Evolutionary conservation across 2,797 vertebrate genomes (phyloP), one percentile per base, ranked within the genome.

Genomic region (Borostomias antarcticus): DNA sequence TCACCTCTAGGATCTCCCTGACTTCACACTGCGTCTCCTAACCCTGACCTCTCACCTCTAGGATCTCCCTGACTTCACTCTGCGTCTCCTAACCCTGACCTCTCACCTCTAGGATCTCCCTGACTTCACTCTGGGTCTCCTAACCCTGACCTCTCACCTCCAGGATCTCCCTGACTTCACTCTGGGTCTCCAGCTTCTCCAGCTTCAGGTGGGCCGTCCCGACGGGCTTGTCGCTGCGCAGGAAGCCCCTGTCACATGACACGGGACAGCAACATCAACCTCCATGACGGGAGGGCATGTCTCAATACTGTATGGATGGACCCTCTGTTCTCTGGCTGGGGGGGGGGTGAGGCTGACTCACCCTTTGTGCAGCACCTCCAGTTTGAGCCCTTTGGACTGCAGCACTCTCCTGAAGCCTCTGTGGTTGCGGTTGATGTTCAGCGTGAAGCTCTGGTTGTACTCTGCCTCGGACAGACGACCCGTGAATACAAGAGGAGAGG

Each of bases 281-380:
- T 32, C 53, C 17, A 9, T 4, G 2, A n/a, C 17, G 6, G 2
- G 30, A 8, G 8, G 26, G 40, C 40, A 7, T n/a, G 40, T n/a
- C n/a, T 54, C 26, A 29, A 26, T 19, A 2, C 4, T 7, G 13
- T 15, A 7, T 11, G 26, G 52, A 26, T 9, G 6, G 3, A 48
- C 4, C 48, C 48, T 10, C 40, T 15, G 40, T 3, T 45, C 40
- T 40, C 10, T 45, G n/a, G 40, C 7, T 45, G 40, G 40, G n/a
- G 15, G 5, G 21, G 21, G 19, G 4, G 21, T 2, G 26, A 13
- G 15, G 5, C 2, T 8, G 61, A 74, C 93, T 93, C 85, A 98
- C 97, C 96, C 96, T 91, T 97, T 98, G 87, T 99, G 96, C 82
- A 96, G 94, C 79, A 99, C 88, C 84, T 99, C 97, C 62, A 99